Percentiles rank a stretch among this genome's conserved stretches.
These are phyloP conservation scores for Heliconius himera DNA, from an alignment of 1,140 invertebrate species.

Conservation along the genomic window DNA sequence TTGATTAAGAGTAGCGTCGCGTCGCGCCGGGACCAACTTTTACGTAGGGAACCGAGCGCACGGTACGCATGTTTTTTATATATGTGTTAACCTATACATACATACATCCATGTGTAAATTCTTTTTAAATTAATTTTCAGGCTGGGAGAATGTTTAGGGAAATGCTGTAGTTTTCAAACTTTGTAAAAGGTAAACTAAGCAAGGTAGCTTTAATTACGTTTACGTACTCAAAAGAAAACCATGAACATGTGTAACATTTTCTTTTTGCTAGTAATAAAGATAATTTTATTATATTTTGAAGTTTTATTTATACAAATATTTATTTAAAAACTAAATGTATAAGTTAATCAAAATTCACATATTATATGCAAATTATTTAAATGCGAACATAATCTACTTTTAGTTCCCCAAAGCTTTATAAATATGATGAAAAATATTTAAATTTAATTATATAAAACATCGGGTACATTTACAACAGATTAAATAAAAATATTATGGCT, in stretches of 20 bases:
- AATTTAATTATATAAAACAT: too few species aligned
- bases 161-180: not conserved
- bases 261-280: not conserved
- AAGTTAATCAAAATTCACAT: too few species aligned
- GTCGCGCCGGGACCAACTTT: not conserved
- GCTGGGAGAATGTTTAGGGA: not conserved
- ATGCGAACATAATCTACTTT: too few species aligned
- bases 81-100: not conserved
- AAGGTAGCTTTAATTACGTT: not conserved
- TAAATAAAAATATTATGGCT: too few species aligned
- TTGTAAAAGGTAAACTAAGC: not conserved
- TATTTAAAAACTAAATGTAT: too few species aligned
- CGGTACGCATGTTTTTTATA: not conserved
- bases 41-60: not conserved
- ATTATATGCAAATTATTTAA: too few species aligned
- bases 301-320: too few species aligned
- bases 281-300: too few species aligned
- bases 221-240: not conserved
- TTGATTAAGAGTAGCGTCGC: conserved; percentile 38
- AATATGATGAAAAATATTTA: too few species aligned
- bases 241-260: not conserved
- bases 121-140: conserved; percentile 6
- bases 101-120: not conserved
- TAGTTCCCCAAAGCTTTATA: too few species aligned
- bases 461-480: too few species aligned